phyloP scores from a whole-genome alignment of 2,113 vertebrate species.

The Colossoma macropomum region DNA sequence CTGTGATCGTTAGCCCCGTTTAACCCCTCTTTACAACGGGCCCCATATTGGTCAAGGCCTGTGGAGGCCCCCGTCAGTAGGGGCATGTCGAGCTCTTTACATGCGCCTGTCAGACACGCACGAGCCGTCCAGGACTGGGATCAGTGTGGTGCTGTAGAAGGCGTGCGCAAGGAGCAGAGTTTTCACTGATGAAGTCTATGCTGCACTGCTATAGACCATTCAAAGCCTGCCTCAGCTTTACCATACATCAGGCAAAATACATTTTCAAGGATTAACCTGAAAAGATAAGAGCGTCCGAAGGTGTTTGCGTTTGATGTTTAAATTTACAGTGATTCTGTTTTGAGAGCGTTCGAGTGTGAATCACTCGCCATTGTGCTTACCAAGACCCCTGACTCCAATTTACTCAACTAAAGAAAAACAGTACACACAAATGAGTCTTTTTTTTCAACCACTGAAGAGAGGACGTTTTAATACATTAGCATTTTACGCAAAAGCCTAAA shows the following conservation, averaged over 20 bases:
- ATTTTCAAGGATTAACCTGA: not conserved
- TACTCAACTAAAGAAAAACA: not conserved
- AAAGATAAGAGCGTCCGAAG: not conserved
- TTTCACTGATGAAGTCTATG: not conserved
- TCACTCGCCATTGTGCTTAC: not conserved
- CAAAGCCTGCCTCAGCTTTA: not conserved
- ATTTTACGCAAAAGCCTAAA: not conserved
- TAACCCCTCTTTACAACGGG: constrained; percentile 74
- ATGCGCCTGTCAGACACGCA: constrained; percentile 34
- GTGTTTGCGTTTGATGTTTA: not conserved
- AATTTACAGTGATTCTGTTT: not conserved
- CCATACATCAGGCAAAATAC: not conserved
- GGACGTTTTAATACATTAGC: not conserved
- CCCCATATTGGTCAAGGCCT: constrained; percentile 63
- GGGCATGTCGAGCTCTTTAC: constrained; percentile 51
- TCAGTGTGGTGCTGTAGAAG: not conserved
- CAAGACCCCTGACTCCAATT: not conserved
- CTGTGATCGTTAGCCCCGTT: constrained; percentile 78
- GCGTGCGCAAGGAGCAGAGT: not conserved
- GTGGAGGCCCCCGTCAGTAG: constrained; percentile 53
- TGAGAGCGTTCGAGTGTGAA: not conserved
- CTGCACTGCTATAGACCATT: not conserved
- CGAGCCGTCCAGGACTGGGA: not conserved
- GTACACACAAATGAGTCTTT: not conserved
- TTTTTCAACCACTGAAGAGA: not conserved